These are phyloP conservation scores for Ciconia stormi DNA, from an alignment of 2,113 vertebrate genomes.

Conservation along the genomic window DNA sequence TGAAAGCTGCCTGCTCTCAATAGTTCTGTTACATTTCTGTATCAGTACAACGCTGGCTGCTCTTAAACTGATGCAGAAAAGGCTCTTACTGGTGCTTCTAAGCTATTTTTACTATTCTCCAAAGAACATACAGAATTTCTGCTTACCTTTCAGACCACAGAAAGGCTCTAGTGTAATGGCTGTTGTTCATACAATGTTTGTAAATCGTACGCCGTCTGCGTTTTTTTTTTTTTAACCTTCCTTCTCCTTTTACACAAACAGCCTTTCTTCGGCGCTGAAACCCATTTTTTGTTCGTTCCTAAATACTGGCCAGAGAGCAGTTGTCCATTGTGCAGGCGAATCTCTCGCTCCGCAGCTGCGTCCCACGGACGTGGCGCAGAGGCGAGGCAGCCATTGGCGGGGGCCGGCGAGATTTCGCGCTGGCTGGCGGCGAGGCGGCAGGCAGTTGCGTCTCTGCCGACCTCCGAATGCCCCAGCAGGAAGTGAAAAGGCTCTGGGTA, in stretches of 20 bases:
- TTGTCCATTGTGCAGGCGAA: not conserved
- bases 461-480: slow-evolving; percentile 61
- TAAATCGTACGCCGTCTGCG: fast-evolving
- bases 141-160: not conserved
- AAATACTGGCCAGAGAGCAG: not conserved
- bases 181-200: too few species aligned
- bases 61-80: not conserved
- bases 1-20: not conserved
- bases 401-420: not conserved
- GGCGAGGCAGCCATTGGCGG: not conserved
- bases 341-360: not conserved
- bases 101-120: fast-evolving
- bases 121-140: not conserved
- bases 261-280: not conserved
- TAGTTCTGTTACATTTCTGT: not conserved
- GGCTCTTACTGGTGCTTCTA: not conserved
- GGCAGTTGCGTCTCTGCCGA: slow-evolving; percentile 40
- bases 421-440: not conserved
- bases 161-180: not conserved
- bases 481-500: slow-evolving; percentile 52
- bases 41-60: not conserved
- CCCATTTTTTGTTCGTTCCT: not conserved
- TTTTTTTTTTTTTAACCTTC: not conserved
- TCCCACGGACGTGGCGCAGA: not conserved
- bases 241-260: not conserved